Conservation (phyloP, 2,888 invertebrate genomes). For the Tiliacea citrago region DNA sequence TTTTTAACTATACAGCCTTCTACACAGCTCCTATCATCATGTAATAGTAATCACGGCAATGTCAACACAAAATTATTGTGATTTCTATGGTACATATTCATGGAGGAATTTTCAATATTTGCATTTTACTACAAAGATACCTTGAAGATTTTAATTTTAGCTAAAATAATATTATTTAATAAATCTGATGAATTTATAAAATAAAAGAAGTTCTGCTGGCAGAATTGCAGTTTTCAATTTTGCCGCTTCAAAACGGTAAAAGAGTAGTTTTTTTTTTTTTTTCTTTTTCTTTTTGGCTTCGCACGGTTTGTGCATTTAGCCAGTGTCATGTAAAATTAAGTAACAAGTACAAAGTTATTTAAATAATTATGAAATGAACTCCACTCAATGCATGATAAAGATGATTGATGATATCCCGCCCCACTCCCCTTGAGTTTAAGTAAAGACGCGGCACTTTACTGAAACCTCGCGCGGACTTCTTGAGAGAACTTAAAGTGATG, state of each 20-base stretch:
- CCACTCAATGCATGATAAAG: too few species aligned
- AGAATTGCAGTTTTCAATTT: constrained; percentile 21
- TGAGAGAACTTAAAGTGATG: too few species aligned
- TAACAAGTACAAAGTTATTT: too few species aligned
- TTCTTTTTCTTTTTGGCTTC: too few species aligned
- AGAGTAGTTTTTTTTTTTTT: too few species aligned
- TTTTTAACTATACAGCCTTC: constrained; percentile 18
- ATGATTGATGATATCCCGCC: too few species aligned
- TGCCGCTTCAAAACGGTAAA: constrained; percentile 20
- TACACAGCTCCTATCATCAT: neutral
- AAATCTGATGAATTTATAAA: neutral
- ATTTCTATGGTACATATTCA: neutral
- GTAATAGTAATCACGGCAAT: constrained; percentile 13
- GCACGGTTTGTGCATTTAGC: too few species aligned
- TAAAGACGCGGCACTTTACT: too few species aligned
- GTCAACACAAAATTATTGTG: constrained; percentile 2
- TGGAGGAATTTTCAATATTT: neutral
- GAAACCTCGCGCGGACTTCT: too few species aligned
- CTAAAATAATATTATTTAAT: neutral
- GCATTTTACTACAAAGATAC: neutral
- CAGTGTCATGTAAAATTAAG: too few species aligned
- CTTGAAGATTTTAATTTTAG: neutral
- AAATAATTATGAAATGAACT: too few species aligned
- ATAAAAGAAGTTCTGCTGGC: neutral
- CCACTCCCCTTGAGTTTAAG: too few species aligned